phyloP scores from a whole-genome alignment of 2,888 invertebrate genomes.

The Calameuta idolon region DNA sequence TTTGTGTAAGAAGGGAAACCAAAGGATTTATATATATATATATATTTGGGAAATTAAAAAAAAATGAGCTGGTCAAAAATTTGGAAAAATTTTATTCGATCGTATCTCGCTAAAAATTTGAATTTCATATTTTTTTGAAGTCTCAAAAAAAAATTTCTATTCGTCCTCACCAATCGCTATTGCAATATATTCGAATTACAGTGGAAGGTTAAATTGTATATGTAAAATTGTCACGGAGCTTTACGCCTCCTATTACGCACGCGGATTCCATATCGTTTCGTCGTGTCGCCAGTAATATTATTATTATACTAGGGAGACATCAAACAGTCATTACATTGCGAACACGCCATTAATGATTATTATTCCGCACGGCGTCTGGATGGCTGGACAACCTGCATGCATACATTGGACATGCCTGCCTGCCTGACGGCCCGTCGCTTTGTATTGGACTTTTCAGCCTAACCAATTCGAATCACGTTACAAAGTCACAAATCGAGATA shows the following conservation, averaged over 20 bases:
- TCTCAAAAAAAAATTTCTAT: neutral
- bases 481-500: neutral
- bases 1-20: constrained; percentile 9
- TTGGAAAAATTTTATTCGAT: neutral
- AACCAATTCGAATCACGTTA: neutral
- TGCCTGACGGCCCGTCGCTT: neutral
- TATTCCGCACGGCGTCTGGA: constrained; percentile 24
- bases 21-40: neutral
- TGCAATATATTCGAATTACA: neutral
- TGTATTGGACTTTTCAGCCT: neutral
- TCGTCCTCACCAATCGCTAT: neutral
- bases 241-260: neutral
- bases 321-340: constrained; percentile 26
- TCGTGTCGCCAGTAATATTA: constrained; percentile 14
- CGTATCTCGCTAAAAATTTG: neutral
- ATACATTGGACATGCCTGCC: neutral
- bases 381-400: constrained; percentile 1
- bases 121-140: neutral
- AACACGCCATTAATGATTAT: constrained; percentile 29
- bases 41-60: too few relatives aligned
- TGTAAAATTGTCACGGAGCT: neutral
- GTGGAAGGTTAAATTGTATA: neutral
- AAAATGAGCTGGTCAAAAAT: neutral
- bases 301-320: constrained; percentile 18
- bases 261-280: neutral